Conservation (phyloP, 1,140 invertebrate genomes). For the Daktulosphaira vitifoliae region DNA sequence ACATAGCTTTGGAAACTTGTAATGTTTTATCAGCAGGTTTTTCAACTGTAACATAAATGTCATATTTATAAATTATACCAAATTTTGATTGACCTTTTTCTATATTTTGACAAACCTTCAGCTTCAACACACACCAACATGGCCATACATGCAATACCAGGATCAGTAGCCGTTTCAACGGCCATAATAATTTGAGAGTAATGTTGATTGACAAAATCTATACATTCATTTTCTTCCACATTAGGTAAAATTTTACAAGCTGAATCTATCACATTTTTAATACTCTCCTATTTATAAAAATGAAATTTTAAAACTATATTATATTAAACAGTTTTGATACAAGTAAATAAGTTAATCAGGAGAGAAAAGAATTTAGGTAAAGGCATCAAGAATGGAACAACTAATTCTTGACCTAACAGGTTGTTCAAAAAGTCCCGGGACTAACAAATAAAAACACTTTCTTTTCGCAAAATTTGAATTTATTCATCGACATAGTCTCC, state of each 20-base stretch:
- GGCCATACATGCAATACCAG: conserved; percentile 1
- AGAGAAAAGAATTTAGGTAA: too few species aligned
- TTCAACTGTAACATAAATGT: not conserved
- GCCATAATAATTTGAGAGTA: not conserved
- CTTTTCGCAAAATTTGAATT: too few species aligned
- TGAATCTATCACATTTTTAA: not conserved
- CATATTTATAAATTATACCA: too few species aligned
- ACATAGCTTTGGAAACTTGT: not conserved
- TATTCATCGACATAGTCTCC: too few species aligned
- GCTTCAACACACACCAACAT: conserved; percentile 4
- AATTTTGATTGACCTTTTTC: too few species aligned
- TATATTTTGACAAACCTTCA: not conserved
- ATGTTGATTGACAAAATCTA: not conserved
- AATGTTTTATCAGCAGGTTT: not conserved
- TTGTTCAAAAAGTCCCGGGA: too few species aligned
- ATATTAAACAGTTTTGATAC: too few species aligned
- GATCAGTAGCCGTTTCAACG: not conserved
- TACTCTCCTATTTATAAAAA: conserved; percentile 3
- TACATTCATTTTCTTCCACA: conserved; percentile 16
- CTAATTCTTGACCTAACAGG: too few species aligned
- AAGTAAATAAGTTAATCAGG: too few species aligned
- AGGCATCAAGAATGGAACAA: too few species aligned
- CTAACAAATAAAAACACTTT: too few species aligned
- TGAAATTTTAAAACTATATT: too few species aligned
- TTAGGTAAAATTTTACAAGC: not conserved